A percentile compares a stretch with the other conserved stretches of the same genome.
phyloP scores from a whole-genome alignment of 2,888 invertebrate species.

The Scelioninae gen. 1 region DNA sequence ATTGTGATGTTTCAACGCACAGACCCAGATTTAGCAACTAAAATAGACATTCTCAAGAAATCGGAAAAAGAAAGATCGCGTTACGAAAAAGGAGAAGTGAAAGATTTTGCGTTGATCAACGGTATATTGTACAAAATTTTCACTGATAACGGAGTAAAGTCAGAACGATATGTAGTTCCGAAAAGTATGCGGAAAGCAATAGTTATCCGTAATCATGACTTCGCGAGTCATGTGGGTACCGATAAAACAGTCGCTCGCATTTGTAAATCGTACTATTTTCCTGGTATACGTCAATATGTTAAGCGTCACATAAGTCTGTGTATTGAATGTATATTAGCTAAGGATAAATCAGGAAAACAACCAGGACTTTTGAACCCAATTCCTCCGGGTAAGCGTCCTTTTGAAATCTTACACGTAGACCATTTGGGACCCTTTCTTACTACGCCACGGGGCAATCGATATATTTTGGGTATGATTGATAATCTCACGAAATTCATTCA shows the following conservation, averaged over 20 bases:
- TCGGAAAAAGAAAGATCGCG: conserved; percentile 5
- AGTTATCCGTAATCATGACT: conserved; percentile 42
- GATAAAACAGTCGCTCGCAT: conserved; percentile 62
- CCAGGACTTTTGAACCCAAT: conserved; percentile 71
- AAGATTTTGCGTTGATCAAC: conserved; percentile 20
- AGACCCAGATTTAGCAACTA: conserved; percentile 16
- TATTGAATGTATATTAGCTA: conserved; percentile 68
- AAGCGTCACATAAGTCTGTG: conserved; percentile 65
- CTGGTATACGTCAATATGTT: conserved; percentile 63
- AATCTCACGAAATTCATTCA: conserved; percentile 70
- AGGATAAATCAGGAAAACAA: conserved; percentile 65
- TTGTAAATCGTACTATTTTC: conserved; percentile 67
- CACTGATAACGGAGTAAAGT: no score
- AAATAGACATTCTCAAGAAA: conserved; percentile 19
- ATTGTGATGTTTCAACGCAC: conserved; percentile 1
- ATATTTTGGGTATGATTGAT: conserved; percentile 70
- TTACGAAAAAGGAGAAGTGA: conserved; percentile 12
- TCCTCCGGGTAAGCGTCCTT: conserved; percentile 37
- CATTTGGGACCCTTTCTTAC: conserved; percentile 71
- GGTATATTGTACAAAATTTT: conserved; percentile 47
- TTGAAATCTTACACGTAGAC: conserved; percentile 64
- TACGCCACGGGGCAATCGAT: conserved; percentile 53
- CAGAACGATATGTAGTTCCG: conserved; percentile 9
- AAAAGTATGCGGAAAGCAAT: conserved; percentile 37
- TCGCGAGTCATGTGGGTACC: conserved; percentile 65